A percentile compares a stretch with the other conserved stretches of the same genome.
phyloP scores from a whole-genome alignment of 1,140 invertebrate genomes.

The Drosophila kohkoa region DNA sequence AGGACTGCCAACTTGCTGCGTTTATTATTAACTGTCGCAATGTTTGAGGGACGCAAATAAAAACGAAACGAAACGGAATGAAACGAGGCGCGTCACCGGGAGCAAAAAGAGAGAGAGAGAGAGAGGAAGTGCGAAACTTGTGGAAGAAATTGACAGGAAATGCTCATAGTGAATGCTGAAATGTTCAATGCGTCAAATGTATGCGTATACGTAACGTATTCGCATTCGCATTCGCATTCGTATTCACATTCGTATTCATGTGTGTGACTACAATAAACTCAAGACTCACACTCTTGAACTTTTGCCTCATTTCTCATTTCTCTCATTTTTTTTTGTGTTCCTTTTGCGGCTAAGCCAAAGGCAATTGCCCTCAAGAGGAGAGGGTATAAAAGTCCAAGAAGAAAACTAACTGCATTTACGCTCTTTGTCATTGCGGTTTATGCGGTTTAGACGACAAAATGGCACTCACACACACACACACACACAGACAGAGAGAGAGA shows the following conservation, averaged over 20 bases:
- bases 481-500: too few species aligned
- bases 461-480: background rate
- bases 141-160: slow-evolving; percentile 59
- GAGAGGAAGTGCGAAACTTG: slow-evolving; percentile 28
- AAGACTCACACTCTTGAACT: slow-evolving; percentile 6
- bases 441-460: slow-evolving; percentile 30
- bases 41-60: slow-evolving; percentile 51
- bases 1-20: slow-evolving; percentile 39
- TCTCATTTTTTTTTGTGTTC: too few species aligned
- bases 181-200: slow-evolving; percentile 16
- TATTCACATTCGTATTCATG: slow-evolving; percentile 14
- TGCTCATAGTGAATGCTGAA: slow-evolving; percentile 44
- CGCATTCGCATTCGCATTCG: slow-evolving; percentile 10
- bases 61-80: slow-evolving; percentile 8
- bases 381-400: background rate
- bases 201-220: slow-evolving; percentile 11
- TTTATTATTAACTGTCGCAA: slow-evolving; percentile 80
- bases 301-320: background rate
- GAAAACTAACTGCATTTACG: slow-evolving; percentile 26
- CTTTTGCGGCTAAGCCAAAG: slow-evolving; percentile 10
- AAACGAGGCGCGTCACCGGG: background rate
- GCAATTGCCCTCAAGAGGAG: background rate
- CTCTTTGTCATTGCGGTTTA: slow-evolving; percentile 27
- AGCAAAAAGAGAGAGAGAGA: too few species aligned
- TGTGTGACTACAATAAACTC: slow-evolving; percentile 33